Percentiles rank a stretch among this genome's conserved stretches.
Evolutionary conservation across 2,113 vertebrate species (phyloP).

Genomic region (Brachyhypopomus gauderio): DNA sequence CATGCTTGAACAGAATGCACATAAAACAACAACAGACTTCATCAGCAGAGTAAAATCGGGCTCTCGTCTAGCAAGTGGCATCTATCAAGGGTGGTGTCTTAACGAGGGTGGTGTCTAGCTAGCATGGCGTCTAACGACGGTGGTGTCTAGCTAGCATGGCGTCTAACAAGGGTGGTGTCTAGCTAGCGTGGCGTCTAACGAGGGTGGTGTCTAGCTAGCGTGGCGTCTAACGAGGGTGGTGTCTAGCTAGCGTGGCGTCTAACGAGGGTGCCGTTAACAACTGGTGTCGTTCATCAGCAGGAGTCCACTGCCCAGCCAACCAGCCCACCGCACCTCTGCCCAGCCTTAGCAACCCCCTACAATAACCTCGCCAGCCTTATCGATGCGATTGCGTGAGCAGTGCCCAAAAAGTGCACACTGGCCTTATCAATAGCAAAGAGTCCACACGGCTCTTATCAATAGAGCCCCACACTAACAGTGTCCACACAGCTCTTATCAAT

Average conservation of each 20-base stretch:
- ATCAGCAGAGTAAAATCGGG: conserved; percentile 52
- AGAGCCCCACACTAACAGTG: conserved; percentile 50
- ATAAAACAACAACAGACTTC: not conserved
- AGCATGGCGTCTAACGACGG: no score
- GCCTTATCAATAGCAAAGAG: conserved; percentile 65
- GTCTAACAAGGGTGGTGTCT: no score
- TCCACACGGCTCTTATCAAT: conserved; percentile 63
- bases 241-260: not conserved
- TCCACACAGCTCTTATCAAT: conserved; percentile 70
- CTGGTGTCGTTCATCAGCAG: conserved; percentile 55
- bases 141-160: no score
- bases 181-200: conserved; percentile 47
- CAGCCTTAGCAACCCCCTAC: conserved; percentile 47
- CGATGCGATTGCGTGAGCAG: conserved; percentile 52
- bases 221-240: conserved; percentile 58
- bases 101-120: no score
- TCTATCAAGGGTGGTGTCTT: no score
- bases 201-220: conserved; percentile 42
- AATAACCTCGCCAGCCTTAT: conserved; percentile 48
- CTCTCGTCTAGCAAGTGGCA: conserved; percentile 59
- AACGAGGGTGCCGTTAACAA: conserved; percentile 65
- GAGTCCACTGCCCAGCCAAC: conserved; percentile 47
- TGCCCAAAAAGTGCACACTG: conserved; percentile 56
- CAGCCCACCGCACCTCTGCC: conserved; percentile 45
- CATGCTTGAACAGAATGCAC: not conserved